Evolutionary conservation across 2,888 invertebrate genomes (phyloP).

Genomic region (Eretmocerus hayati): DNA sequence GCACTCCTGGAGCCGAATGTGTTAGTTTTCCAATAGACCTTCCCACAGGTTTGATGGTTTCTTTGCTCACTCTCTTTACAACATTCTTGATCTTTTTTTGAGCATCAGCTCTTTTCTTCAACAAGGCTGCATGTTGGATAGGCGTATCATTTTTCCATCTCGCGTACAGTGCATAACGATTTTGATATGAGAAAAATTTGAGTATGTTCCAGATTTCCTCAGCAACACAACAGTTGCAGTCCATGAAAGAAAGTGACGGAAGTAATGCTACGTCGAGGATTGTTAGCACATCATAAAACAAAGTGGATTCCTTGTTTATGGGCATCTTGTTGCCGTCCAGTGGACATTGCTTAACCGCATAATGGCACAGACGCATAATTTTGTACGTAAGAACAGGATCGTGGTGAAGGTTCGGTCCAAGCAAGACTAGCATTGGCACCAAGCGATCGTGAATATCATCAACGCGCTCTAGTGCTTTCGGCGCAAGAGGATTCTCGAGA

Average conservation of each 20-base stretch:
- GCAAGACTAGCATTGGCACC: conserved; percentile 75
- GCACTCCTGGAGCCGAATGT: conserved; percentile 89
- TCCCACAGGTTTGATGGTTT: conserved; percentile 95
- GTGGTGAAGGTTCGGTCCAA: conserved; percentile 82
- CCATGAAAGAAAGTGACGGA: conserved; percentile 85
- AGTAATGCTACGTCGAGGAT: conserved; percentile 82
- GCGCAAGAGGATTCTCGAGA: conserved; percentile 56
- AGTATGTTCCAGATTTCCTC: conserved; percentile 94
- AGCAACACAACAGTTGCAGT: conserved; percentile 91
- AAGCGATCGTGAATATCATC: conserved; percentile 67
- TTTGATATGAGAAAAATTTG: conserved; percentile 79
- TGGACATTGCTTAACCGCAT: conserved; percentile 38
- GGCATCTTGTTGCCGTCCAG: conserved; percentile 40
- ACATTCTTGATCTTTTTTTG: conserved; percentile 90
- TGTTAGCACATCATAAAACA: conserved; percentile 78
- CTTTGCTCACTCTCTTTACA: conserved; percentile 96
- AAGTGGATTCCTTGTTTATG: conserved; percentile 41
- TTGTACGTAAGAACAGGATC: conserved; percentile 90
- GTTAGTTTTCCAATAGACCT: conserved; percentile 93
- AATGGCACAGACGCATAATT: conserved; percentile 53
- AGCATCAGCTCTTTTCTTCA: conserved; percentile 78
- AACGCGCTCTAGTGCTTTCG: conserved; percentile 61
- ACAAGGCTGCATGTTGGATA: conserved; percentile 72
- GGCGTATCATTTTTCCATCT: conserved; percentile 94
- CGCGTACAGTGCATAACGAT: conserved; percentile 78